A percentile compares a stretch with the other conserved stretches of the same genome.
phyloP scores from a whole-genome alignment of 2,797 vertebrate species.

The Uromys caudimaculatus region DNA sequence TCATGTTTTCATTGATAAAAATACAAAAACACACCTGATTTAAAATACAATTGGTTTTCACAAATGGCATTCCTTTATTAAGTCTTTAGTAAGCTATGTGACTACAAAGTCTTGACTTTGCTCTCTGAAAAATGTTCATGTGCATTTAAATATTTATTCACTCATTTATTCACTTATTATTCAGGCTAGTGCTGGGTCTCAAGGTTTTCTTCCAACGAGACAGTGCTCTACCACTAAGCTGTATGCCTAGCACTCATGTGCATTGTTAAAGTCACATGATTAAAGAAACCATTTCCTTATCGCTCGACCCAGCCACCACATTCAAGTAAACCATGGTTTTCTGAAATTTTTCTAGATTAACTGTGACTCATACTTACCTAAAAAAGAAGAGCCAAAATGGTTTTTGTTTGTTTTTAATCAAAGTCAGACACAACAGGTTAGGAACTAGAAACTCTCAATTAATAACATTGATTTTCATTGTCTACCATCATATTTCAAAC shows the following conservation, averaged over 20 bases:
- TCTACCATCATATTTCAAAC: constrained; percentile 22
- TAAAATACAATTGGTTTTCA: constrained; percentile 28
- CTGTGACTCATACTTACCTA: not conserved
- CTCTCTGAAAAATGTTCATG: not conserved
- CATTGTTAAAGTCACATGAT: constrained; percentile 9
- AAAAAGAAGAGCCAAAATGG: not conserved
- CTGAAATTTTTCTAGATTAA: not conserved
- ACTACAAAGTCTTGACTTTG: not conserved
- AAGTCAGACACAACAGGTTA: constrained; percentile 18
- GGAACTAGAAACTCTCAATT: not conserved
- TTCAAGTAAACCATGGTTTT: constrained; percentile 19
- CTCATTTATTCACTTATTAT: not conserved
- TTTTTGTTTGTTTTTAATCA: not conserved
- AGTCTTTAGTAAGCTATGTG: constrained; percentile 1
- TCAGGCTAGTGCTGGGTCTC: not conserved
- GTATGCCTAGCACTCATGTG: not conserved
- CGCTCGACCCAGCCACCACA: not conserved
- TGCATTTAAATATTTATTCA: not conserved
- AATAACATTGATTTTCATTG: not conserved
- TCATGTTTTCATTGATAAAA: constrained; percentile 4
- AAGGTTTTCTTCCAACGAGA: not conserved
- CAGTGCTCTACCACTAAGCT: not conserved
- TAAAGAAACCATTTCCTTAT: constrained; percentile 7
- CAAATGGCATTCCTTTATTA: not conserved
- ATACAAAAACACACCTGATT: not conserved